Evolutionary conservation across 2,888 invertebrate species (phyloP), one percentile per base, ranked within the genome.

Genomic region (Taenaris catops): DNA sequence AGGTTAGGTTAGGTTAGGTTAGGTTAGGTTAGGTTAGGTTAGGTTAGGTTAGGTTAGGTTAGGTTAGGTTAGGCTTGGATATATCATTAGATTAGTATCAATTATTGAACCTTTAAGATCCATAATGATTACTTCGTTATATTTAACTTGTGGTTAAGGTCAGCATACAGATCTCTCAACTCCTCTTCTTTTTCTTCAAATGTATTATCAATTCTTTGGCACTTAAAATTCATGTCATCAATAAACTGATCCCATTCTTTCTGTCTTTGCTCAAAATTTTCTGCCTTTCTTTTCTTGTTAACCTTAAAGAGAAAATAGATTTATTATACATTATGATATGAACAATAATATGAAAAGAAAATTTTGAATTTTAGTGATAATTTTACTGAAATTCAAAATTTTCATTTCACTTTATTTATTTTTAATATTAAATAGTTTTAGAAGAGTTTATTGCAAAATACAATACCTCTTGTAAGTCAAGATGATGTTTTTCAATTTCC

Each of bases 151-250:
- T 90, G 90, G 62, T 94, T 93, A 31, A 95, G 79, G 58, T 94
- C 92, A 37, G 90, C 83, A 67, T 95, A 96, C 54, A 93, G 90
- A 47, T 92, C 91, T 48, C 89, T 80, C 2, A 95, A 75, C 74
- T 94, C 92, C 59, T 91, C 91, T 75, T 95, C 93, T 71, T 94
- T 94, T 58, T 92, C 91, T 62, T 91, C 90, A 80, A 94, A 94
- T 20, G 92, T 91, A 63, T 90, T 90, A 58, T 95, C 94, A 49
- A 95, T 92, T 64, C 92, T 89, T 49, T 90, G 84, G 68, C 93
- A 94, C 57, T 91, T 92, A 49, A 91, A 89, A 58, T 92, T 91
- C 80, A 95, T 91, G 71, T 93, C 92, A 87, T 92, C 91, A 71
- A 94, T 91, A 61, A 95, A 94, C 46, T 89, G 88, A 55, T 92